Base-by-base conservation (phyloP, 2,113 vertebrate genomes). In the Verasper variegatus region DNA sequence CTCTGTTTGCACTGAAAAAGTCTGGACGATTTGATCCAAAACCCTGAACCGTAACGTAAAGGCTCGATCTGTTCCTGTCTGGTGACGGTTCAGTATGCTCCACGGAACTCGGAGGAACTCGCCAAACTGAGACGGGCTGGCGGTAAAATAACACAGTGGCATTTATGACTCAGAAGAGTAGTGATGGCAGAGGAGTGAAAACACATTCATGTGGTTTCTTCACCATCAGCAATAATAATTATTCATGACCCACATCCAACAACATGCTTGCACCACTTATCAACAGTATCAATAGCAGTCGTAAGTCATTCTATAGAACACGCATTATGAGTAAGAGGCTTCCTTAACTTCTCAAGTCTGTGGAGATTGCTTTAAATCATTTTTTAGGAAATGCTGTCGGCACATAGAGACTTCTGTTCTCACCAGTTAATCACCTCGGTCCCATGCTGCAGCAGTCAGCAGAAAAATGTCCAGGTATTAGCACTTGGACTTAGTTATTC, bases 1-100 rank as follows among this genome's bases (percentile, higher is more conserved):
- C 42, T 66, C 10, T 72, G 42, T 66, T 52, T 40, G 37, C 24
- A 27, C 42, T 55, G n/a, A 55, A 70, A 78, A 66, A 42, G 26
- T 68, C 47, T 3, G 3, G 35, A 63, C n/a, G 60, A 57, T 9
- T 78, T 64, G 4, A 61, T 66, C 18, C 45, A 24, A 35, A 80
- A 69, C n/a, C 14, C 0, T 37, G 6, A 74, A 57, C 4, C 5
- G 15, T 69, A 60, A 45, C 45, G 12, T 49, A 27, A 71, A 5
- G 51, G 21, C 14, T 60, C 9, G 20, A 65, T 31, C 17, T 17
- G 57, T 54, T 58, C 8, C 10, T 51, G 24, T 31, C 18, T 55
- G 27, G 17, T 17, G 57, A 18, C 18, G 27, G n/a, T 37, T 57
- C 58, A 55, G 4, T 37, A 8, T 40, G n/a, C 40, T 23, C 11